These are phyloP conservation scores for Drosophila vallismaia DNA, from an alignment of 2,888 invertebrate species.

Conservation along the genomic window DNA sequence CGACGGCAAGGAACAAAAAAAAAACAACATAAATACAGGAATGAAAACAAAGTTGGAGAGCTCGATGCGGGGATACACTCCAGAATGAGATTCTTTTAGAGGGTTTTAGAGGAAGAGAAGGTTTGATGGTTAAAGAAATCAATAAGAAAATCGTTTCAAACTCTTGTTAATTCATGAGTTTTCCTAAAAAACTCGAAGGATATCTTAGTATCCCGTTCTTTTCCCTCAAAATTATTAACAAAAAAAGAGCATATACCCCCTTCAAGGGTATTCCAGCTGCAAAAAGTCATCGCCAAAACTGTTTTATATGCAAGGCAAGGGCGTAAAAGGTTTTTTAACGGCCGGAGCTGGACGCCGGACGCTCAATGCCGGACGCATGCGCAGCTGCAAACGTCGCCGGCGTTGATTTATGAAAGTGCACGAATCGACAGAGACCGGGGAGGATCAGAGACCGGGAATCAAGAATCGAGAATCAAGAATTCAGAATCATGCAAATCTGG, in stretches of 20 bases:
- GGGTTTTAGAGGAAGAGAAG: not conserved
- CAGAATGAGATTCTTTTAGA: not conserved
- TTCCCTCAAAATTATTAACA: not conserved
- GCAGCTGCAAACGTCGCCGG: constrained; percentile 74
- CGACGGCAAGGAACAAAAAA: constrained; percentile 62
- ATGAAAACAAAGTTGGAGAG: not conserved
- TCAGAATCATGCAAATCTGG: constrained; percentile 59
- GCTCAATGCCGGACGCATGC: constrained; percentile 70
- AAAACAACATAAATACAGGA: constrained; percentile 19
- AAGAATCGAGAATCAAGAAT: not conserved
- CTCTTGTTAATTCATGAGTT: no score
- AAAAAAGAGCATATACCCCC: constrained; percentile 7
- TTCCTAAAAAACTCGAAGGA: not conserved
- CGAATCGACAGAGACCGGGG: constrained; percentile 40
- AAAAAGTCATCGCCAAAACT: constrained; percentile 59
- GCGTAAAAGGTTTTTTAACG: constrained; percentile 73
- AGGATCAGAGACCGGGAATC: constrained; percentile 9
- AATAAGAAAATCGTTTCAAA: no score
- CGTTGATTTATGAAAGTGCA: constrained; percentile 81
- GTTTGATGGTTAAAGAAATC: no score
- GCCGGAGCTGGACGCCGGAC: constrained; percentile 24
- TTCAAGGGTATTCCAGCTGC: constrained; percentile 36
- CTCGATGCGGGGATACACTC: constrained; percentile 20
- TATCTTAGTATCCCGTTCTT: not conserved
- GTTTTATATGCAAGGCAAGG: constrained; percentile 79